These are phyloP conservation scores for Parauchenoglanis punctatus DNA, from an alignment of 2,797 vertebrate genomes.

Conservation along the genomic window DNA sequence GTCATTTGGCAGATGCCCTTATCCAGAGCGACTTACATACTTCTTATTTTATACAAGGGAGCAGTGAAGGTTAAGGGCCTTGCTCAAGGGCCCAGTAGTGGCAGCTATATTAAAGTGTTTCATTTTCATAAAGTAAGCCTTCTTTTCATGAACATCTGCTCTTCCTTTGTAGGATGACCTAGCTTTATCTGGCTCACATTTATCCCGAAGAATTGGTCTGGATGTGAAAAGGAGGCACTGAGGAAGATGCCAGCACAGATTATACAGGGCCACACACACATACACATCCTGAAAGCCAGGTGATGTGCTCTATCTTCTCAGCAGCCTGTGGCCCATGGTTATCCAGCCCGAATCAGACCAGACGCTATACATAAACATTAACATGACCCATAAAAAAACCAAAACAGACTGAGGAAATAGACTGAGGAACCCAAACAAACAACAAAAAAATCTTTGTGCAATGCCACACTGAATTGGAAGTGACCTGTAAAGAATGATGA, in stretches of 20 bases:
- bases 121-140: neutral
- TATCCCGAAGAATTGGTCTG: slow-evolving; percentile 66
- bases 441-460: slow-evolving; percentile 34
- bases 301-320: slow-evolving; percentile 32
- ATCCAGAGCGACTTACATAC: too few relatives aligned
- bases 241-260: slow-evolving; percentile 71
- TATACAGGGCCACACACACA: slow-evolving; percentile 56
- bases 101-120: neutral
- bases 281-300: slow-evolving; percentile 46
- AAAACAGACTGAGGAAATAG: slow-evolving; percentile 50
- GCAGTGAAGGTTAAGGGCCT: too few relatives aligned
- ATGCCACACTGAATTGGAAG: neutral
- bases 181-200: slow-evolving; percentile 67
- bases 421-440: slow-evolving; percentile 19
- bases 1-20: too few relatives aligned
- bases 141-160: slow-evolving; percentile 53
- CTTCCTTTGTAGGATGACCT: slow-evolving; percentile 72
- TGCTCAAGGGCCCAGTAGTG: too few relatives aligned
- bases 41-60: too few relatives aligned
- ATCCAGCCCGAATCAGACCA: slow-evolving; percentile 44
- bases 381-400: slow-evolving; percentile 55
- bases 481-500: slow-evolving; percentile 22
- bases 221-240: slow-evolving; percentile 64
- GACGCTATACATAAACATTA: slow-evolving; percentile 53
- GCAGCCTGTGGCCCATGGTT: slow-evolving; percentile 25